Evolutionary conservation across 2,797 vertebrate genomes (phyloP).

Genomic region (Hypotaenidia okinawae): DNA sequence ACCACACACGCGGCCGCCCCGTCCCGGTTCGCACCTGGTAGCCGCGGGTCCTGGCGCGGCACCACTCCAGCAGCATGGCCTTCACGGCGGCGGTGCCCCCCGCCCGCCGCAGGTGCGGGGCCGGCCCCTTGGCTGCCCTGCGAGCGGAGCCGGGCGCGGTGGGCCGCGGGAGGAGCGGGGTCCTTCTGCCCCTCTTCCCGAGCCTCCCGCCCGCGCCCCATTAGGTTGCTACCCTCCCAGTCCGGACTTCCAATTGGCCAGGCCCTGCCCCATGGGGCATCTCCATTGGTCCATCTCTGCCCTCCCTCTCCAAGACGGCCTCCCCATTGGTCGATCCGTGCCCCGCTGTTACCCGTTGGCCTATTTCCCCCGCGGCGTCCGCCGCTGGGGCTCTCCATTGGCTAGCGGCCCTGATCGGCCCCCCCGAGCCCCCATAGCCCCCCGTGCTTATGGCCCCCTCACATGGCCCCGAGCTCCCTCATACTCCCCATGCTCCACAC

Average conservation of each 20-base stretch:
- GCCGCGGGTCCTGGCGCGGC: constrained; percentile 74
- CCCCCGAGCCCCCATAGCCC: too few species aligned
- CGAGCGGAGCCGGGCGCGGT: not conserved
- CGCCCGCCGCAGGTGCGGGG: constrained; percentile 59
- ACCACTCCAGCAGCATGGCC: constrained; percentile 81
- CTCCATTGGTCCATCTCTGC: not conserved
- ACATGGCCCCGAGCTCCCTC: too few species aligned
- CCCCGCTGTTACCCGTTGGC: too few species aligned
- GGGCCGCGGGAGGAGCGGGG: not conserved
- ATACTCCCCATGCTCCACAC: too few species aligned
- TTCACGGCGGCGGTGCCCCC: constrained; percentile 67
- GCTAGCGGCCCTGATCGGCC: too few species aligned
- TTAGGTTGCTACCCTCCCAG: not conserved
- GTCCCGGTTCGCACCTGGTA: constrained; percentile 66
- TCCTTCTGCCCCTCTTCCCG: too few species aligned
- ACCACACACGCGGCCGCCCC: too few species aligned
- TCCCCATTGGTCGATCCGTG: not conserved
- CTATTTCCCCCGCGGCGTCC: not conserved
- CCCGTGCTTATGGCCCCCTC: too few species aligned
- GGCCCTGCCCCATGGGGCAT: not conserved
- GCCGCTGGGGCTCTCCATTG: not conserved
- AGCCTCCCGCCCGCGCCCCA: too few species aligned
- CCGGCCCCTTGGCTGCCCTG: constrained; percentile 73
- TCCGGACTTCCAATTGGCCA: not conserved
- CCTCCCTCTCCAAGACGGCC: not conserved